Evolutionary conservation across 2,797 vertebrate genomes (phyloP), one percentile per base, ranked within the genome.

Genomic region (Sebastes taczanowskii): DNA sequence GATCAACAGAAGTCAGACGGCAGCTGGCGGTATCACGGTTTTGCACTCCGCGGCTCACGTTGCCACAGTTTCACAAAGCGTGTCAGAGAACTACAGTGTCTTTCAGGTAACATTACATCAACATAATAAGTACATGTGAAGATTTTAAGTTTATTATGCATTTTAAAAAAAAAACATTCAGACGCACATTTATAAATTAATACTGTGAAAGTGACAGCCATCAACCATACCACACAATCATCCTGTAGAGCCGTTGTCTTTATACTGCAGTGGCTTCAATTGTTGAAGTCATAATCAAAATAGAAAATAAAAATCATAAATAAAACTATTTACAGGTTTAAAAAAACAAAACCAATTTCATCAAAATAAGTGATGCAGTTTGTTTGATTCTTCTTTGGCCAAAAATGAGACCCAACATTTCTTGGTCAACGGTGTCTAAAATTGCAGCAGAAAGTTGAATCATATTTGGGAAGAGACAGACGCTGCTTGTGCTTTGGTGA

Each of bases 291-390:
- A 70, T 62, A 52, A 78, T 78, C 13, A 25, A 78, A 85, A 69
- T 86, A 34, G 67, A 88, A 81, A 78, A 74, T 83, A 86, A 81
- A 92, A 89, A 38, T 80, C 70, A 92, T 91, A 92, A 92, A 92
- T 89, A 81, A n/a, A 81, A 63, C 32, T 89, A 91, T 91, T 78
- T 91, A 93, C 87, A 93, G 4, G 68, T 85, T 85, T 46, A 10
- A 20, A 72, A 87, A 92, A 92, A 90, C 27, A 1, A 80, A 86
- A 23, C 16, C 14, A 2, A 49, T 38, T 52, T 35, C 42, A 52
- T 18, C 16, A 80, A 56, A 77, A 81, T 42, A 52, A 18, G 27
- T 35, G 76, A 71, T 77, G 64, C 71, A 74, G 62, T 38, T 20
- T 22, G n/a, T 42, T 58, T 9, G 55, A 56, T 49, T 83, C 55